A percentile compares a stretch with the other conserved stretches of the same genome.
phyloP scores from a whole-genome alignment of 2,113 vertebrate species.

The Jaculus jaculus region DNA sequence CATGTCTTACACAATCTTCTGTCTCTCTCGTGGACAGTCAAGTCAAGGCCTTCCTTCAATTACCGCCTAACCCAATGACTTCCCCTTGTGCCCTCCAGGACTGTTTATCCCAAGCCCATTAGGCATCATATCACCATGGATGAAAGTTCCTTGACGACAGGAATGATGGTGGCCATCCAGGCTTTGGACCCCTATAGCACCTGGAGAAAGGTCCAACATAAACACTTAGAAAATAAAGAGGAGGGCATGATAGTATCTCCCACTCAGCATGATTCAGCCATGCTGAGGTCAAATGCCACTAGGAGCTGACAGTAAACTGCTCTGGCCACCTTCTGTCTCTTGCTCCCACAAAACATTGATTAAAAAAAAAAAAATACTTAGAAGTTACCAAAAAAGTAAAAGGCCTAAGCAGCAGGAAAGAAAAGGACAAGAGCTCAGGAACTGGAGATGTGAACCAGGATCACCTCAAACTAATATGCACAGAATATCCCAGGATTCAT shows the following conservation, averaged over 20 bases:
- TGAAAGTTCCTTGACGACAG: not conserved
- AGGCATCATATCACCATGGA: not conserved
- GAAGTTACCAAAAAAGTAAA: not conserved
- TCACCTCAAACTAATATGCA: conserved; percentile 80
- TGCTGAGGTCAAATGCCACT: accelerated
- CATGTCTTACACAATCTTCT: not conserved
- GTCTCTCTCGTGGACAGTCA: not conserved
- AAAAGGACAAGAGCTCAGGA: conserved; percentile 38
- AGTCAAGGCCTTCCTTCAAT: not conserved
- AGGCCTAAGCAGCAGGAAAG: not conserved
- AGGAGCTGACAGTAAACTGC: not conserved
- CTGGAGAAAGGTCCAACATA: not conserved
- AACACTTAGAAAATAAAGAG: not conserved
- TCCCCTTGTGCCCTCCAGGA: not conserved
- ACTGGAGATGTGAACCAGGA: conserved; percentile 48
- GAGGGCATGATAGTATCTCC: accelerated
- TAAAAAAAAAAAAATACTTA: not conserved
- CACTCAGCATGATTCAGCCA: not conserved
- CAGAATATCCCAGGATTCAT: conserved; percentile 76
- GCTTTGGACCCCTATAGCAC: not conserved
- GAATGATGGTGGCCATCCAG: not conserved
- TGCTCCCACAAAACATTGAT: not conserved
- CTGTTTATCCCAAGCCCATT: not conserved
- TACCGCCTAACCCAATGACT: not conserved
- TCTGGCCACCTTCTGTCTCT: not conserved